phyloP scores from a whole-genome alignment of 2,113 vertebrate genomes.

The Sinocyclocheilus maitianheensis region DNA sequence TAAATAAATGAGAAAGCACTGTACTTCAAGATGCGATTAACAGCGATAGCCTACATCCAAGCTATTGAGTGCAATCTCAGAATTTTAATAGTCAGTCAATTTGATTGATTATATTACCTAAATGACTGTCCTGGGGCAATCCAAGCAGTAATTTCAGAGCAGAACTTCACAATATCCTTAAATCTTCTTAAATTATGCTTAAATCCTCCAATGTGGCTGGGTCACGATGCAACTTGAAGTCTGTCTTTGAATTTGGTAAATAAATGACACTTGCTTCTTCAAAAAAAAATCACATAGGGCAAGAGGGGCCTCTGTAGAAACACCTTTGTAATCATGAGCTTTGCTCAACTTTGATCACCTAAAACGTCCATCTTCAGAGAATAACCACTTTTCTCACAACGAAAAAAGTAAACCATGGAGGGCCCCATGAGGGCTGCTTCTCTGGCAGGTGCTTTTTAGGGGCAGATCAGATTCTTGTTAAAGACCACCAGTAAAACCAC shows the following conservation, averaged over 20 bases:
- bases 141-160: not conserved
- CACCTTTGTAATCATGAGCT: constrained; percentile 42
- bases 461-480: not conserved
- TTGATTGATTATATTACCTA: constrained; percentile 34
- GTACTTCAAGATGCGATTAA: constrained; percentile 13
- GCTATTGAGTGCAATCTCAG: not conserved
- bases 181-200: constrained; percentile 18
- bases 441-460: not conserved
- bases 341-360: not conserved
- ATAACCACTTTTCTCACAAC: not conserved
- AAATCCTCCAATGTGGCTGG: not conserved
- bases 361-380: constrained; percentile 18
- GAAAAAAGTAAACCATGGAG: not conserved
- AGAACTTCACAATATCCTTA: constrained; percentile 10
- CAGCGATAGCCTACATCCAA: constrained; percentile 20
- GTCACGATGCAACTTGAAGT: not conserved
- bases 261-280: constrained; percentile 14
- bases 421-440: not conserved
- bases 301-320: not conserved
- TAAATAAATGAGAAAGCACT: not conserved
- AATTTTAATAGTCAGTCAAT: constrained; percentile 36
- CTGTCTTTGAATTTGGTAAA: constrained; percentile 13
- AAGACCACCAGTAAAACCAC: constrained; percentile 24
- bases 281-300: not conserved
- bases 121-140: constrained; percentile 26